Evolutionary conservation across 2,113 vertebrate species (phyloP).

Genomic region (Peucedramus taeniatus): DNA sequence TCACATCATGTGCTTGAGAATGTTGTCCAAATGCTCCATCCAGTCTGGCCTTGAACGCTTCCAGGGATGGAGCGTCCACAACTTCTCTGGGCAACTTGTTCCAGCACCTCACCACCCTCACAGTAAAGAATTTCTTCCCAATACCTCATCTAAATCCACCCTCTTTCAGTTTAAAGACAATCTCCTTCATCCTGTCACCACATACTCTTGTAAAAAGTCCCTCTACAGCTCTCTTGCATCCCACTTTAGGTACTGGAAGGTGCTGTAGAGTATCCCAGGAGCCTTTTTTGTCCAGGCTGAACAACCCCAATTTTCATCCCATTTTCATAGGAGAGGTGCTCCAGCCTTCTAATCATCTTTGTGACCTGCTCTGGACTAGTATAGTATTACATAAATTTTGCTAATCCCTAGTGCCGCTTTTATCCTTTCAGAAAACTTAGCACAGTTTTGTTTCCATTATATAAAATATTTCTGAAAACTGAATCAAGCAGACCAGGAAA

Average conservation of each 20-base stretch:
- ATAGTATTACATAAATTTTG: neutral
- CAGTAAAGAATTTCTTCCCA: neutral
- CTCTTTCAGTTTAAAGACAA: neutral
- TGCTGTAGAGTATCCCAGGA: neutral
- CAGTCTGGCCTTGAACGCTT: neutral
- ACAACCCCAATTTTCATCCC: neutral
- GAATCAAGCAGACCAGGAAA: neutral
- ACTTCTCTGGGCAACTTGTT: neutral
- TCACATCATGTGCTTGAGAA: neutral
- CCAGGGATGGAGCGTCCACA: neutral
- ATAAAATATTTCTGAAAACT: neutral
- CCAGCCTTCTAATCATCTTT: neutral
- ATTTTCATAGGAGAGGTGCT: neutral
- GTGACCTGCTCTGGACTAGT: neutral
- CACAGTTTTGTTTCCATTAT: neutral
- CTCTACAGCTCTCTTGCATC: neutral
- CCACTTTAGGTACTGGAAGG: neutral
- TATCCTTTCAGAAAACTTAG: neutral
- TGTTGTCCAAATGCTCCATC: neutral
- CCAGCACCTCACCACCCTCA: neutral
- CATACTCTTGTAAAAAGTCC: neutral
- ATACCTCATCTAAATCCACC: neutral
- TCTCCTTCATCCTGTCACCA: neutral
- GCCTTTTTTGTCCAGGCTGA: neutral
- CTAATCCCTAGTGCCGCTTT: rapidly evolving